phyloP scores from a whole-genome alignment of 2,113 vertebrate species.

The Oenanthe melanoleuca region DNA sequence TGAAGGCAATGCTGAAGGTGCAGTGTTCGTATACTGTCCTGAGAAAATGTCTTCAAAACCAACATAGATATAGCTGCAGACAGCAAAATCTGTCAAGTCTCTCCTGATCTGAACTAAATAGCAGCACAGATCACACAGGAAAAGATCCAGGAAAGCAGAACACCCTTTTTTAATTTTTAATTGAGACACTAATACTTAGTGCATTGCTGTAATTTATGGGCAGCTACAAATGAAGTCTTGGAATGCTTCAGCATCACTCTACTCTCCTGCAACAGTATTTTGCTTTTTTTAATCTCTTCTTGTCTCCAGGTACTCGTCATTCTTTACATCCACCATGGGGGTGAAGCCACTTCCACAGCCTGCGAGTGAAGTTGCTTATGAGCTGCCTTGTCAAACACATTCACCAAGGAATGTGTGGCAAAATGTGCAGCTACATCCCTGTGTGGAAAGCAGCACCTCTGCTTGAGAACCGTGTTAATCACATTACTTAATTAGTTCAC shows the following conservation, averaged over 20 bases:
- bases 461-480: background rate
- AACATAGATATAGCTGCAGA: background rate
- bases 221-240: background rate
- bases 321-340: background rate
- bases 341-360: background rate
- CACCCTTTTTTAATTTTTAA: background rate
- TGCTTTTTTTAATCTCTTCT: background rate
- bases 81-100: background rate
- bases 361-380: background rate
- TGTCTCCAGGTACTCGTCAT: background rate
- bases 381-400: background rate
- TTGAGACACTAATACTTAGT: background rate
- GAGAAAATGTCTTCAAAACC: background rate
- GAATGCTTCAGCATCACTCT: background rate
- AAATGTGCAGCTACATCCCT: background rate
- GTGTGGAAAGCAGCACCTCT: constrained; percentile 1
- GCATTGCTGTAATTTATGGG: background rate
- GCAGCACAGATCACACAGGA: background rate
- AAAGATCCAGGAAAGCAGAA: background rate
- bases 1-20: background rate
- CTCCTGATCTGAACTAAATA: background rate
- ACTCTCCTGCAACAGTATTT: background rate
- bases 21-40: rapidly evolving
- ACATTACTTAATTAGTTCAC: constrained; percentile 43
- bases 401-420: background rate